Conservation (phyloP, 2,113 vertebrate genomes). For the Psettodes erumei region DNA sequence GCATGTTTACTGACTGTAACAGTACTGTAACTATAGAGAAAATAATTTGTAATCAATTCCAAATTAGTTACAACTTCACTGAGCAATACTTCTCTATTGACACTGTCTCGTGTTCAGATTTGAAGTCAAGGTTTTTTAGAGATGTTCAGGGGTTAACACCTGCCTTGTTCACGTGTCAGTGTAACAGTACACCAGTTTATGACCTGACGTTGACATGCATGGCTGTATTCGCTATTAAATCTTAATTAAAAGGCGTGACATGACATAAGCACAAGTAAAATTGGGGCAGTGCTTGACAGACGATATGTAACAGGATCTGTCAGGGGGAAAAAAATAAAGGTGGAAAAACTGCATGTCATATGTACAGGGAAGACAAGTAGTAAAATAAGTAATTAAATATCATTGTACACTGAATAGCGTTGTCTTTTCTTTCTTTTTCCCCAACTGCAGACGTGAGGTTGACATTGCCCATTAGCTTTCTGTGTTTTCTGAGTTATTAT, state of each 20-base stretch:
- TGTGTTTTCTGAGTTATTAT: neutral
- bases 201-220: conserved; percentile 45
- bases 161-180: conserved; percentile 7
- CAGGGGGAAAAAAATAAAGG: neutral
- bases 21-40: too few species aligned
- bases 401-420: neutral
- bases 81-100: neutral
- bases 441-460: neutral
- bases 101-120: neutral
- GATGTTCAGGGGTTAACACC: conserved; percentile 34
- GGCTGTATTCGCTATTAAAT: conserved; percentile 20
- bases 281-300: conserved; percentile 1
- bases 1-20: neutral
- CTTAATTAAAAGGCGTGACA: conserved; percentile 63
- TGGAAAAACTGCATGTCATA: neutral
- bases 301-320: conserved; percentile 15
- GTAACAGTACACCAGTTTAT: conserved; percentile 26
- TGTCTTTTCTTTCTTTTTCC: neutral
- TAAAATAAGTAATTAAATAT: too few species aligned
- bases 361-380: too few species aligned
- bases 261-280: conserved; percentile 43
- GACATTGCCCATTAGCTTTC: neutral
- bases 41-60: neutral
- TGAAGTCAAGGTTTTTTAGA: neutral
- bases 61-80: neutral